A percentile compares a stretch with the other conserved stretches of the same genome.
phyloP scores from a whole-genome alignment of 2,888 invertebrate genomes.

The Gibbula magus region DNA sequence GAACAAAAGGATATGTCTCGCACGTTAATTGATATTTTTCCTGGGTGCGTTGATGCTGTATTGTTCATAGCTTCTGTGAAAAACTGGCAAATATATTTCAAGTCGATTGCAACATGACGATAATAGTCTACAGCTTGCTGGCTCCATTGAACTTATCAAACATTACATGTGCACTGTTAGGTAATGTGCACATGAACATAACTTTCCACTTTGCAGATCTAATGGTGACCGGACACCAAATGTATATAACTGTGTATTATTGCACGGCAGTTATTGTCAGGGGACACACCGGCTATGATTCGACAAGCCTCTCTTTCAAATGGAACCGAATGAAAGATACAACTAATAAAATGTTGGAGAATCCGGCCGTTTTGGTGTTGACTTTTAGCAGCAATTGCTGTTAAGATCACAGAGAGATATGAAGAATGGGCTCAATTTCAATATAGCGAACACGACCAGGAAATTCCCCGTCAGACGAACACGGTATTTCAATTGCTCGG shows the following conservation, averaged over 20 bases:
- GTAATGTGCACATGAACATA: slow-evolving; percentile 6
- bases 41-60: not conserved
- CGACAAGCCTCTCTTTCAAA: not conserved
- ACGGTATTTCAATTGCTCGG: slow-evolving; percentile 14
- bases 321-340: not conserved
- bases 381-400: not conserved
- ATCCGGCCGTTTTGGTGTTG: not conserved
- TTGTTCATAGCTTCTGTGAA: not conserved
- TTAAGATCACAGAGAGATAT: not conserved
- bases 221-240: not conserved
- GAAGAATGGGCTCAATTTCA: not conserved
- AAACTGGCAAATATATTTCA: not conserved
- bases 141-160: not conserved
- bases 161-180: not conserved
- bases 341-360: not conserved
- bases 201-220: slow-evolving; percentile 9
- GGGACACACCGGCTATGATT: no score
- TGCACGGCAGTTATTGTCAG: not conserved
- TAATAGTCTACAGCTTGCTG: not conserved
- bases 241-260: not conserved
- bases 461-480: slow-evolving; percentile 4
- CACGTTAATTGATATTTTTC: not conserved
- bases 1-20: not conserved
- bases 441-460: not conserved
- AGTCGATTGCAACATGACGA: not conserved